A percentile compares a stretch with the other conserved stretches of the same genome.
phyloP scores from a whole-genome alignment of 2,113 vertebrate genomes.

The Leiothrix lutea region DNA sequence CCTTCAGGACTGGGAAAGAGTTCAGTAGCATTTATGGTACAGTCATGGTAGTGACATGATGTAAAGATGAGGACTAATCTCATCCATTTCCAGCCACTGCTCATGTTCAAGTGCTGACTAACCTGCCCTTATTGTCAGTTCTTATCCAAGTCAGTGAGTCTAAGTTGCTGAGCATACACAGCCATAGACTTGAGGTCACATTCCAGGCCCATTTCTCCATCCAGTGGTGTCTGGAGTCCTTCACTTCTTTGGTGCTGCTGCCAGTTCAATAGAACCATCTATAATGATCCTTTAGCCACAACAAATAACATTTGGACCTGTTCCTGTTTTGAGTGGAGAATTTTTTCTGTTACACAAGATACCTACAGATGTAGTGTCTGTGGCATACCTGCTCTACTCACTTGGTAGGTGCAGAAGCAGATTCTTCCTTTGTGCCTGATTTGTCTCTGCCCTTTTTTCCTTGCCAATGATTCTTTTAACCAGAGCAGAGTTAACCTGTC shows the following conservation, averaged over 20 bases:
- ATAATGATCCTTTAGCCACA: background rate
- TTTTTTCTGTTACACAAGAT: background rate
- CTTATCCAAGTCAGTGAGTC: background rate
- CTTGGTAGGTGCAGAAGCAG: background rate
- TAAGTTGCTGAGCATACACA: background rate
- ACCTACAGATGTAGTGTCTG: background rate
- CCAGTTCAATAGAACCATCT: background rate
- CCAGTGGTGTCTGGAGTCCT: background rate
- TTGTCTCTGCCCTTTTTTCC: background rate
- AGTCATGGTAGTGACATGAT: background rate
- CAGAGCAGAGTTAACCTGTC: background rate
- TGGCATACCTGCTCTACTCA: fast-evolving
- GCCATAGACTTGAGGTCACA: background rate
- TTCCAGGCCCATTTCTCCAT: background rate
- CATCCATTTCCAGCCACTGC: background rate
- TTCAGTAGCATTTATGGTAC: background rate
- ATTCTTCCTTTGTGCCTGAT: background rate
- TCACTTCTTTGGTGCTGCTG: background rate
- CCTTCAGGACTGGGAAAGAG: background rate
- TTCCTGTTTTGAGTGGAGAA: background rate
- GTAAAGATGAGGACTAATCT: background rate
- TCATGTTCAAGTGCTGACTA: background rate
- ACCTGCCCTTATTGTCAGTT: background rate
- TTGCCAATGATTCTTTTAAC: background rate
- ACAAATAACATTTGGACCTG: background rate